phyloP scores from a whole-genome alignment of 53 echinoderm and acorn worm genomes.

The Paracentrotus lividus region DNA sequence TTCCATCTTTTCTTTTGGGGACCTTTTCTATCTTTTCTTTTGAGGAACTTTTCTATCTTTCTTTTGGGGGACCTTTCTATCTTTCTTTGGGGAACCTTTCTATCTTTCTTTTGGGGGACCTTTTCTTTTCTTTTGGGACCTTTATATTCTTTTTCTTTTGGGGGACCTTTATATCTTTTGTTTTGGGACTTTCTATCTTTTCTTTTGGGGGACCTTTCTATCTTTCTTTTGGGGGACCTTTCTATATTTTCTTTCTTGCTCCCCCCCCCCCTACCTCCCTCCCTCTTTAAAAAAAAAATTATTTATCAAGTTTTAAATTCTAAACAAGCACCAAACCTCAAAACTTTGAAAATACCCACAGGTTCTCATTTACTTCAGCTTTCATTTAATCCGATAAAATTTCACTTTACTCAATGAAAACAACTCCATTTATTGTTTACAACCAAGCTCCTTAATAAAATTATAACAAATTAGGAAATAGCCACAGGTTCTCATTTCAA shows the following conservation, averaged over 20 bases:
- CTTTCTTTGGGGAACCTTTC: not conserved
- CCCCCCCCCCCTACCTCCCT: not conserved
- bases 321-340: not conserved
- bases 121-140: not conserved
- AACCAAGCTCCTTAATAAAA: too few relatives aligned
- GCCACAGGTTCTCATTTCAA: conserved; percentile 26
- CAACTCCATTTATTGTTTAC: not conserved
- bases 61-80: not conserved
- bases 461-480: not conserved
- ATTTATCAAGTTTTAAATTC: not conserved
- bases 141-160: too few relatives aligned
- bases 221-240: not conserved
- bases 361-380: conserved; percentile 16
- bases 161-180: not conserved
- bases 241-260: not conserved
- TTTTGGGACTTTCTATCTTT: not conserved
- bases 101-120: not conserved
- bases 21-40: too few relatives aligned
- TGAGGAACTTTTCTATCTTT: not conserved
- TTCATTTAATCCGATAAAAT: conserved; percentile 21
- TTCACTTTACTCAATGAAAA: not conserved
- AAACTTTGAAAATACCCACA: not conserved
- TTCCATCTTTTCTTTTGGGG: not conserved
- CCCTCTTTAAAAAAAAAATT: not conserved
- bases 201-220: not conserved